These are phyloP conservation scores for Sus cebifrons DNA, from an alignment of 2,797 vertebrate species.

Conservation along the genomic window DNA sequence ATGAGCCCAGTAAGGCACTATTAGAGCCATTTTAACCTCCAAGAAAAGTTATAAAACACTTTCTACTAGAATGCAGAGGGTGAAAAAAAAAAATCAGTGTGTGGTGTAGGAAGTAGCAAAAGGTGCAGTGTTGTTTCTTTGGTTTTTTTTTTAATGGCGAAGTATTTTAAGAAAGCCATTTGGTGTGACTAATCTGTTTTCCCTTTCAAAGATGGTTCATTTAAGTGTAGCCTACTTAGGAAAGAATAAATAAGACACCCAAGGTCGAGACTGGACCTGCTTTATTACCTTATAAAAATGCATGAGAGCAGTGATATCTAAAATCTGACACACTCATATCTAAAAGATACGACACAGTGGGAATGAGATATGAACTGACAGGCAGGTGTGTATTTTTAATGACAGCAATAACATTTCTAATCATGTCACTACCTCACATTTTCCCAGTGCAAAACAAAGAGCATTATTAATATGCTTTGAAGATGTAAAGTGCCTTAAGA, in stretches of 20 bases:
- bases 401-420: constrained; percentile 21
- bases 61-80: background rate
- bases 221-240: constrained; percentile 42
- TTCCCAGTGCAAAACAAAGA: background rate
- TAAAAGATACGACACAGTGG: constrained; percentile 35
- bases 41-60: constrained; percentile 50
- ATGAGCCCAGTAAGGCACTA: background rate
- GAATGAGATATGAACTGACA: background rate
- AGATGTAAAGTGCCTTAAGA: background rate
- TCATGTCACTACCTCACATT: background rate
- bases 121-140: background rate
- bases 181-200: constrained; percentile 65
- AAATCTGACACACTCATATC: constrained; percentile 28
- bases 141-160: constrained; percentile 25
- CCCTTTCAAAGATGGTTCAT: constrained; percentile 13
- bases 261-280: constrained; percentile 36
- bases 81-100: background rate
- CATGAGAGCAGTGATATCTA: background rate
- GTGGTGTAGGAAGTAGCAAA: background rate
- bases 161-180: constrained; percentile 47
- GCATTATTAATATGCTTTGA: background rate
- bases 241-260: constrained; percentile 21
- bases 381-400: constrained; percentile 42
- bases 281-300: constrained; percentile 68
- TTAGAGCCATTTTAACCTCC: background rate